Evolutionary conservation across 1,140 invertebrate species (phyloP).

Genomic region (Portunus trituberculatus): DNA sequence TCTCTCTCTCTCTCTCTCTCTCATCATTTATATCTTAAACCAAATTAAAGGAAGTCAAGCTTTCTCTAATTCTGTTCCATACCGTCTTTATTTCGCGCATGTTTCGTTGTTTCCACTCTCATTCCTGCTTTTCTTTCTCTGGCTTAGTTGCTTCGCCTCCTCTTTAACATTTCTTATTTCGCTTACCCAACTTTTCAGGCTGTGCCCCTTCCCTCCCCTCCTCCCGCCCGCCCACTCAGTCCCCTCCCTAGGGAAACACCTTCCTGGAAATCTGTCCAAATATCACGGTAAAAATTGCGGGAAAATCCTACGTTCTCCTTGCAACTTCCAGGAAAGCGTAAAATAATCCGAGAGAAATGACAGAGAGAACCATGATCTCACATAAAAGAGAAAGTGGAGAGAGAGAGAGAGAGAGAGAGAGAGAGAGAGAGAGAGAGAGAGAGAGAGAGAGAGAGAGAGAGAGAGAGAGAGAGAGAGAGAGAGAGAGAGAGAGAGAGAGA

Average conservation of each 20-base stretch:
- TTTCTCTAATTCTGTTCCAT: slow-evolving; percentile 3
- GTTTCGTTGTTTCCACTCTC: background rate
- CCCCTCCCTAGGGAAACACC: slow-evolving; percentile 16
- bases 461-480: background rate
- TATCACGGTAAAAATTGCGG: slow-evolving; percentile 23
- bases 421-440: background rate
- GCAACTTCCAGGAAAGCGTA: slow-evolving; percentile 12
- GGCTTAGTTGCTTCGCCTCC: background rate
- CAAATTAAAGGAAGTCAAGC: background rate
- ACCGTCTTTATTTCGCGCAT: background rate
- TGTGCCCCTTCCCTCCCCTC: background rate
- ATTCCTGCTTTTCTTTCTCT: background rate
- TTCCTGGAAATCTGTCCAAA: slow-evolving; percentile 24
- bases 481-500: slow-evolving; percentile 5
- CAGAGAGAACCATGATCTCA: background rate
- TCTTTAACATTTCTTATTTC: slow-evolving; percentile 14
- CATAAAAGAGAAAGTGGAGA: background rate
- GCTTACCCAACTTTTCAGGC: background rate
- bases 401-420: background rate
- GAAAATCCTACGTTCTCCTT: background rate
- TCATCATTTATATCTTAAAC: background rate
- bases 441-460: background rate
- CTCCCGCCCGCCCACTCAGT: background rate
- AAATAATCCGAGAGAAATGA: slow-evolving; percentile 36
- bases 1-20: background rate